Evolutionary conservation across 2,888 invertebrate genomes (phyloP).

Genomic region (Crossocerus cetratus): DNA sequence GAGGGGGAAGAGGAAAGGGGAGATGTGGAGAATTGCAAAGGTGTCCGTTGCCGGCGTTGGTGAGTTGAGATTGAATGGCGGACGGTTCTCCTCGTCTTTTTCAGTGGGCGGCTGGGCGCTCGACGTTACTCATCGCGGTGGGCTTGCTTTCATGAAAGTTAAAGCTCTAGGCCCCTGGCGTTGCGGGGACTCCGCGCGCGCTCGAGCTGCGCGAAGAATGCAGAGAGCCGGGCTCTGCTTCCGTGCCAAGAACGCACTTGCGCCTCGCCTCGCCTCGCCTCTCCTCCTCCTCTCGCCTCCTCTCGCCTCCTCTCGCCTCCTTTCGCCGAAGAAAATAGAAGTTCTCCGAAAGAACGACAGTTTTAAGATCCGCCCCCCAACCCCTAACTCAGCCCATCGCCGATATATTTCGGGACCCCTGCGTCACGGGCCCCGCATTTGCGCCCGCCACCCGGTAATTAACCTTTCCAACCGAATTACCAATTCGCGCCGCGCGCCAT

Average conservation of each 20-base stretch:
- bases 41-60: slow-evolving; percentile 5
- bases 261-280: no score
- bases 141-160: not conserved
- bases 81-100: slow-evolving; percentile 13
- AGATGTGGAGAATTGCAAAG: no score
- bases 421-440: slow-evolving; percentile 15
- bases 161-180: slow-evolving; percentile 19
- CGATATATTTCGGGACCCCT: slow-evolving; percentile 33
- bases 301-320: slow-evolving; percentile 30
- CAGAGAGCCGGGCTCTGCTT: no score
- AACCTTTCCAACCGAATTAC: no score
- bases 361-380: slow-evolving; percentile 37
- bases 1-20: no score
- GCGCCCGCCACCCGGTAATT: no score
- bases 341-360: slow-evolving; percentile 53
- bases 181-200: slow-evolving; percentile 29
- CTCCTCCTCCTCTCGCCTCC: no score
- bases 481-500: no score
- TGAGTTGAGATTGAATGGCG: slow-evolving; percentile 9
- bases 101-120: not conserved
- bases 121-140: slow-evolving; percentile 35
- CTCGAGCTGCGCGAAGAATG: slow-evolving; percentile 33
- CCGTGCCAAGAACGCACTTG: slow-evolving; percentile 58
- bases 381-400: slow-evolving; percentile 37
- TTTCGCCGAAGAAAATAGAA: slow-evolving; percentile 55